Conservation (phyloP, 2,797 vertebrate species). For the Nyctibius grandis region DNA sequence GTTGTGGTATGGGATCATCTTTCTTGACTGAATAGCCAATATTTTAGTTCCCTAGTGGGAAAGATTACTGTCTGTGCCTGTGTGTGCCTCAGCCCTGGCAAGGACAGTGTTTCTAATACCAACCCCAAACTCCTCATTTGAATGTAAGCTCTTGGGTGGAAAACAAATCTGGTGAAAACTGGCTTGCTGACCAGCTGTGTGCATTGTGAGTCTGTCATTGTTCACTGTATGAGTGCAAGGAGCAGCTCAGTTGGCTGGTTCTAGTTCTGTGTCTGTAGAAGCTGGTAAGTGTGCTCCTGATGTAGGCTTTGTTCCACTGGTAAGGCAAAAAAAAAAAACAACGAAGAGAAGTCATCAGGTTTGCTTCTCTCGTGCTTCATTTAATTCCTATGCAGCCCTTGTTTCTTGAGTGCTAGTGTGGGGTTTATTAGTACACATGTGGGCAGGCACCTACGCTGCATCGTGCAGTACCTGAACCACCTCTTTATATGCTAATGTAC, state of each 20-base stretch:
- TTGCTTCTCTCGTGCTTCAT: not conserved
- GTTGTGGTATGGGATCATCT: not conserved
- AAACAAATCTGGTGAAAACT: not conserved
- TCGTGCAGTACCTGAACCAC: not conserved
- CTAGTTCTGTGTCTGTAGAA: not conserved
- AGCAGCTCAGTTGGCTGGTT: not conserved
- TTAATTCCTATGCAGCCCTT: not conserved
- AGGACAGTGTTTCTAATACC: not conserved
- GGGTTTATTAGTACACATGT: constrained; percentile 49
- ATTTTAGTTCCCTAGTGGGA: not conserved
- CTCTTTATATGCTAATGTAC: constrained; percentile 13
- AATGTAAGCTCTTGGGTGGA: not conserved
- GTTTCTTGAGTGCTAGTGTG: not conserved
- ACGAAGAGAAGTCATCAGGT: not conserved
- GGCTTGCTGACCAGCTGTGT: not conserved
- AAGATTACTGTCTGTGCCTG: not conserved
- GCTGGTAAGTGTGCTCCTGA: not conserved
- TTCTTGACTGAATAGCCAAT: not conserved
- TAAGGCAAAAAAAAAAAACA: not conserved
- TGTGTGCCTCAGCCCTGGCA: not conserved
- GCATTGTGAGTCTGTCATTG: not conserved
- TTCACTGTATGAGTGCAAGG: not conserved
- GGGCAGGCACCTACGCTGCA: constrained; percentile 49
- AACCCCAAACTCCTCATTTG: not conserved
- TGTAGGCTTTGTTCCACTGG: not conserved